Percentiles rank a stretch among this genome's conserved stretches.
These are phyloP conservation scores for Apodemia duryi DNA, from an alignment of 2,888 invertebrate species.

Conservation along the genomic window DNA sequence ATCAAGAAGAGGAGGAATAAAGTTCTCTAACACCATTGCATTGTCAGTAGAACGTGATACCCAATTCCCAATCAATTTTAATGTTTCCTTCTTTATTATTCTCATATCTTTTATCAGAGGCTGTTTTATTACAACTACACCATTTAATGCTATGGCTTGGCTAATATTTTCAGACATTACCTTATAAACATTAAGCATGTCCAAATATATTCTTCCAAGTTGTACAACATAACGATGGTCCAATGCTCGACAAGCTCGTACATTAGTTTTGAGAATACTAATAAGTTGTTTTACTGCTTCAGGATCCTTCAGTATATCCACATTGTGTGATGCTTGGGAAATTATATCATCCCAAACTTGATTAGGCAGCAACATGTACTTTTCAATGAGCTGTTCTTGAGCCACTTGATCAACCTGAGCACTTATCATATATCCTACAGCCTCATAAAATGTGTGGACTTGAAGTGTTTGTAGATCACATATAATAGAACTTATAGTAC, in stretches of 20 bases:
- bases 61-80: conserved; percentile 98
- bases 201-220: conserved; percentile 97
- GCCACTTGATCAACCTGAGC: conserved; percentile 94
- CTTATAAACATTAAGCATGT: conserved; percentile 99
- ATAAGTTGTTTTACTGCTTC: conserved; percentile 98
- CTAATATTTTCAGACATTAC: conserved; percentile 97
- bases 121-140: conserved; percentile 98
- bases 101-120: conserved; percentile 98
- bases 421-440: conserved; percentile 99
- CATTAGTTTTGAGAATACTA: conserved; percentile 99
- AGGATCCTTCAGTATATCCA: conserved; percentile 96
- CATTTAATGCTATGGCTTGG: conserved; percentile 95
- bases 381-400: conserved; percentile 96
- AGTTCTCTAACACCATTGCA: conserved; percentile 96
- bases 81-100: conserved; percentile 98
- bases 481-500: conserved; percentile 97
- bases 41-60: conserved; percentile 94
- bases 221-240: conserved; percentile 97
- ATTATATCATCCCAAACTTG: conserved; percentile 99
- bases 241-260: conserved; percentile 98
- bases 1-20: conserved; percentile 97
- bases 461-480: conserved; percentile 99
- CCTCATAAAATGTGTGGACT: conserved; percentile 99
- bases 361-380: conserved; percentile 98
- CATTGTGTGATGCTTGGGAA: conserved; percentile 97